Conservation (phyloP, 2,797 vertebrate genomes). For the Salmo trutta region DNA sequence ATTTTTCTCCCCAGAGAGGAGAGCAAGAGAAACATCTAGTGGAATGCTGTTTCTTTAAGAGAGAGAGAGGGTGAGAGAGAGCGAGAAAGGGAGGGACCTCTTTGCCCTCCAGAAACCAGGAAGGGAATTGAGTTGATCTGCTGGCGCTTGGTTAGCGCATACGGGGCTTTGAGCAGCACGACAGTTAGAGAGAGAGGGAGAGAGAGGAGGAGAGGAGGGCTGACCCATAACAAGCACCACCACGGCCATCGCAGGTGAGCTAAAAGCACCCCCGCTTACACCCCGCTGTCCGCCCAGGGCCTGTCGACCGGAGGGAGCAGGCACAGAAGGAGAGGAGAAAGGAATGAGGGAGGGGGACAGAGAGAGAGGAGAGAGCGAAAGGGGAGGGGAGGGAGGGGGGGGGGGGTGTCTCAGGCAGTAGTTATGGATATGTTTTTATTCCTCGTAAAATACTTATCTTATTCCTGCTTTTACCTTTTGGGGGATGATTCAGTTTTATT, state of each 20-base stretch:
- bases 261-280: slow-evolving; percentile 67
- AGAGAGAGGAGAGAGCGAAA: slow-evolving; percentile 36
- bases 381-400: slow-evolving; percentile 54
- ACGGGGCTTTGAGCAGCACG: slow-evolving; percentile 87
- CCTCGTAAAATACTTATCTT: slow-evolving; percentile 58
- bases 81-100: slow-evolving; percentile 92
- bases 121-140: slow-evolving; percentile 93
- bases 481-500: slow-evolving; percentile 73
- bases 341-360: slow-evolving; percentile 75
- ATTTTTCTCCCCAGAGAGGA: slow-evolving; percentile 64
- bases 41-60: slow-evolving; percentile 39
- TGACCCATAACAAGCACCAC: slow-evolving; percentile 82
- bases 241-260: slow-evolving; percentile 86
- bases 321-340: slow-evolving; percentile 72
- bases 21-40: slow-evolving; percentile 67
- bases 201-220: slow-evolving; percentile 83
- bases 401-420: slow-evolving; percentile 65
- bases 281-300: slow-evolving; percentile 75
- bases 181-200: slow-evolving; percentile 71
- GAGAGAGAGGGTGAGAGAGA: slow-evolving; percentile 68
- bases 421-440: slow-evolving; percentile 69
- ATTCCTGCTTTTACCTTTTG: slow-evolving; percentile 49
- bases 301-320: slow-evolving; percentile 74
- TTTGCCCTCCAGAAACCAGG: slow-evolving; percentile 95
- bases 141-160: slow-evolving; percentile 86